Conservation (phyloP, 2,113 vertebrate species). For the Agapornis roseicollis region DNA sequence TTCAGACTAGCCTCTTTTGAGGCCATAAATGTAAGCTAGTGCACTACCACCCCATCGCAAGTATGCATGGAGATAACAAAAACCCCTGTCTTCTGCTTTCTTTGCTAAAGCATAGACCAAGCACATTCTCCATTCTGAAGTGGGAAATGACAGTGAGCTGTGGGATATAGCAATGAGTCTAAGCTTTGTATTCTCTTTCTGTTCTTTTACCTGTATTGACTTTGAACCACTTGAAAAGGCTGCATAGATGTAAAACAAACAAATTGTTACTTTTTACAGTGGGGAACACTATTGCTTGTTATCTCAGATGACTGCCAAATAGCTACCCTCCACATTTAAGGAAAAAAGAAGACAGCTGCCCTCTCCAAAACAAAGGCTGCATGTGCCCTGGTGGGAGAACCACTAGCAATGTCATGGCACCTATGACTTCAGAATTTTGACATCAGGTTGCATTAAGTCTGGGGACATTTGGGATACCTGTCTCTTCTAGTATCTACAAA, state of each 20-base stretch:
- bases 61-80: not conserved
- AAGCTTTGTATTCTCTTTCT: not conserved
- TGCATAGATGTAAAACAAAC: not conserved
- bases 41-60: not conserved
- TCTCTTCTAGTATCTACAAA: not conserved
- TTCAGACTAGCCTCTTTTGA: not conserved
- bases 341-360: not conserved
- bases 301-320: not conserved
- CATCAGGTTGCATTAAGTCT: not conserved
- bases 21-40: not conserved
- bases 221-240: not conserved
- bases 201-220: not conserved
- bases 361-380: not conserved
- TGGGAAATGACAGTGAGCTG: not conserved
- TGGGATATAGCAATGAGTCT: not conserved
- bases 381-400: not conserved
- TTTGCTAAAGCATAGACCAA: not conserved
- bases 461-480: not conserved
- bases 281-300: rapidly evolving
- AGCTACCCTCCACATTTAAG: not conserved
- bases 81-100: not conserved
- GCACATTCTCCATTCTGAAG: not conserved
- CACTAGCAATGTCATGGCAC: not conserved
- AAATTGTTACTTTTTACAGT: not conserved
- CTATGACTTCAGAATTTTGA: not conserved